A percentile compares a stretch with the other conserved stretches of the same genome.
phyloP scores from a whole-genome alignment of 2,797 vertebrate species.

The Enteromius radiatus region DNA sequence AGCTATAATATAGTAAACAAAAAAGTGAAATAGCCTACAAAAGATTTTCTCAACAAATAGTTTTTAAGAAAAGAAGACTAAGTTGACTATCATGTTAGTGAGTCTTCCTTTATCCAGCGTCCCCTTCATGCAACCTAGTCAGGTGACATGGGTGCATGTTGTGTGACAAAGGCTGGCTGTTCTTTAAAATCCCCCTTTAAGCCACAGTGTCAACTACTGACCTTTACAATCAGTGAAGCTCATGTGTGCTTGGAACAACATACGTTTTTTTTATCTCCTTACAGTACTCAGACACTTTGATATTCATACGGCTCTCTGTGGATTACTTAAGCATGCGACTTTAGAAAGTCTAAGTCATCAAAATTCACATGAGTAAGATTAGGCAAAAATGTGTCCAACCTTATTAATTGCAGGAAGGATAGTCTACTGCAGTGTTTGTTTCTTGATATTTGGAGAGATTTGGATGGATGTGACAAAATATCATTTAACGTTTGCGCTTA shows the following conservation, averaged over 20 bases:
- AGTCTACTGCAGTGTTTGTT: background rate
- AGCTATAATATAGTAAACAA: background rate
- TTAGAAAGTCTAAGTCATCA: conserved; percentile 9
- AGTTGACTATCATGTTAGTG: conserved; percentile 7
- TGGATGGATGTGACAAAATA: background rate
- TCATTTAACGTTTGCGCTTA: background rate
- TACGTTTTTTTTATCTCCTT: background rate
- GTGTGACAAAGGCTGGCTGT: conserved; percentile 49
- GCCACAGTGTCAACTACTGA: conserved; percentile 20
- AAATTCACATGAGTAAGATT: conserved; percentile 19
- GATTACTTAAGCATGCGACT: background rate
- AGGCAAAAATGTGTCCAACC: background rate
- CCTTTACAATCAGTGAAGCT: conserved; percentile 9
- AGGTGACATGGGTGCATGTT: conserved; percentile 36
- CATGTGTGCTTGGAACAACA: background rate
- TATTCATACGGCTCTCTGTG: background rate
- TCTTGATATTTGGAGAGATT: background rate
- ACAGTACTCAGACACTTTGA: background rate
- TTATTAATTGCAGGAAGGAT: background rate
- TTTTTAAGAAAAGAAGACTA: background rate
- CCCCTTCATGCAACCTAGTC: conserved; percentile 19
- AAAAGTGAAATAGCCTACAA: background rate
- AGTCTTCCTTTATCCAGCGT: conserved; percentile 3
- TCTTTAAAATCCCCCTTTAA: conserved; percentile 40
- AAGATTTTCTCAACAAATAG: background rate